Evolutionary conservation across 2,888 invertebrate species (phyloP), one percentile per base, ranked within the genome.

Genomic region (Drosophila anomelani): DNA sequence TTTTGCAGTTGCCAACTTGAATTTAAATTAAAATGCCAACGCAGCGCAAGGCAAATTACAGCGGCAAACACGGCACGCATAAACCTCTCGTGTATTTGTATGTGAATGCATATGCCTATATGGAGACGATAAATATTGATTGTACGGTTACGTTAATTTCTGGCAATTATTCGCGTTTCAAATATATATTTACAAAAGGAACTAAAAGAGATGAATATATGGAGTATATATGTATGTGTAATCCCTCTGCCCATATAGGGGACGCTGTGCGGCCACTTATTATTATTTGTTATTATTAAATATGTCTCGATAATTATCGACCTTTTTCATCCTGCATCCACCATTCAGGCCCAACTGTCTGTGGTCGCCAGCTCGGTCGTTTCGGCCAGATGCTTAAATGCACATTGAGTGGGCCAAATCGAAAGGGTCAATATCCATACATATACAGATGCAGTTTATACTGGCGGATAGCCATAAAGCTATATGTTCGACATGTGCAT

Each of bases 11-110:
- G 69, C 80, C 72, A 83, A 79, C 84, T 84, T 84, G 84, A 86
- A 88, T 84, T 88, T 77, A 88, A 84, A 88, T 88, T 83, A 86
- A 88, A 79, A 83, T 74, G 86, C 86, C 74, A 83, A 61, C 73
- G 57, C 56, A 68, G 49, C 55, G 57, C 51, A 64, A 49, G 63
- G 67, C 81, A 80, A 78, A 86, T 85, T 87, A 81, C 81, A 74
- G 67, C 57, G 64, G 59, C 56, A 67, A 66, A 36, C 57, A 58
- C 44, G 34, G 36, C 38, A 83, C 80, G 78, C 69, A 85, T 82
- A 62, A 67, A 67, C 67, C 38, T 32, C 54, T 67, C 44, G 32
- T 58, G 66, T 76, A 64, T 71, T 53, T 63, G 23, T 46, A 60
- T 58, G 56, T 38, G 32, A 59, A 41, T 49, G 47, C 63, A 9